phyloP scores from a whole-genome alignment of 2,113 vertebrate genomes.

The Misgurnus anguillicaudatus region DNA sequence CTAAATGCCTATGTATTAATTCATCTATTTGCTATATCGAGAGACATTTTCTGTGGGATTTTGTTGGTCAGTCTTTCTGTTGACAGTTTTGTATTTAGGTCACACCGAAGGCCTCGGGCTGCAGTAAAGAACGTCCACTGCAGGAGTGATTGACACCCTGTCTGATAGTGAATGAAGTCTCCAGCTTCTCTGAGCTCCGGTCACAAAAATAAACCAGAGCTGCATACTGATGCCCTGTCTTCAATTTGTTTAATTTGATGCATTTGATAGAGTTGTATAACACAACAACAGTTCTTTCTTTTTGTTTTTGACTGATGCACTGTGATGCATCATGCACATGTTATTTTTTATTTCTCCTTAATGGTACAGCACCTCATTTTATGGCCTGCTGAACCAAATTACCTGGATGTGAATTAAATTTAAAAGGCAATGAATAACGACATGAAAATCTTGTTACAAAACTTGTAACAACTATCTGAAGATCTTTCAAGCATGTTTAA shows the following conservation, averaged over 20 bases:
- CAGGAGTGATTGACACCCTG: constrained; percentile 74
- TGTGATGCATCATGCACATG: too few relatives aligned
- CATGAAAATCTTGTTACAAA: neutral
- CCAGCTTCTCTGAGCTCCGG: constrained; percentile 69
- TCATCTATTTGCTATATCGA: neutral
- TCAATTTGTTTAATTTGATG: constrained; percentile 1
- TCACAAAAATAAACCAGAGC: constrained; percentile 65
- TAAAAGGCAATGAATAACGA: neutral
- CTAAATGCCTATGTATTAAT: neutral
- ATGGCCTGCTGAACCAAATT: constrained; percentile 3
- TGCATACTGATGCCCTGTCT: constrained; percentile 22
- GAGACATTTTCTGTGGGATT: constrained; percentile 10
- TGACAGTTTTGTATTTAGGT: constrained; percentile 79
- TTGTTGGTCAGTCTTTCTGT: constrained; percentile 68
- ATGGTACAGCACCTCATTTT: constrained; percentile 8
- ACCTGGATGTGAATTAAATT: neutral
- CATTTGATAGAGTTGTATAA: neutral
- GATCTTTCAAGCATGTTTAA: too few relatives aligned
- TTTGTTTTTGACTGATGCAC: constrained; percentile 23
- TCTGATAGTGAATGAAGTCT: constrained; percentile 71
- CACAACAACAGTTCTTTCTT: neutral
- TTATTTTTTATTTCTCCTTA: constrained; percentile 43
- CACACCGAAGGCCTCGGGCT: constrained; percentile 74
- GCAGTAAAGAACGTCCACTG: constrained; percentile 73
- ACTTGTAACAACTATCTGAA: too few relatives aligned